Evolutionary conservation across 2,888 invertebrate species (phyloP), one percentile per base, ranked within the genome.

Genomic region (Athetis lepigone): DNA sequence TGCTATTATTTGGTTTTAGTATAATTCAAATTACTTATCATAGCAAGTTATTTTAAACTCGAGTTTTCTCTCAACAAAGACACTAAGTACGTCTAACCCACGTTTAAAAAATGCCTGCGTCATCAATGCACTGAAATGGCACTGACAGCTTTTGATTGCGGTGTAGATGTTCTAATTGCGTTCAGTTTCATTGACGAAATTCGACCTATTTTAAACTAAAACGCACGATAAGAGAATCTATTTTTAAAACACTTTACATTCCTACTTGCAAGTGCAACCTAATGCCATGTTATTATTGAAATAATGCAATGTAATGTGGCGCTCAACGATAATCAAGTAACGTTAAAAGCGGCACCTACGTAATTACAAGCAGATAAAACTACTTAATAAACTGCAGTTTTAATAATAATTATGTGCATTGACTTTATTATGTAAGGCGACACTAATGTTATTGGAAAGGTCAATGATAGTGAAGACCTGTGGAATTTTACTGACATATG

Each of bases 271-370:
- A n/a, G 40, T n/a, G 21, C 13, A 52, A 60, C 49, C 18, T 23
- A 29, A 51, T 47, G 51, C 36, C n/a, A 43, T 54, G 49, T 63
- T 46, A 58, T 60, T 64, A 57, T 40, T 36, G 21, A 19, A 57
- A 65, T 58, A 63, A 52, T 36, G 18, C 52, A 27, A 46, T 27
- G 42, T 71, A 55, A 69, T 51, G 40, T 42, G 71, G 47, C 55
- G 43, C 42, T 42, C 42, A 51, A 60, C 46, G 9, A 27, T 50
- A 16, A 62, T 54, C 46, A 46, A 6, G 6, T 37, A 55, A 49
- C 19, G 25, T 47, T 55, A 36, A 36, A 23, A 40, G 19, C n/a
- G 11, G 43, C 49, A 33, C 13, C 11, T 59, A 58, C 33, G 63
- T 66, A 50, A 59, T 45, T 21, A 40, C 37, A 11, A 9, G 25